Evolutionary conservation across 1,140 invertebrate species (phyloP).

Genomic region (Drosophila lowei): DNA sequence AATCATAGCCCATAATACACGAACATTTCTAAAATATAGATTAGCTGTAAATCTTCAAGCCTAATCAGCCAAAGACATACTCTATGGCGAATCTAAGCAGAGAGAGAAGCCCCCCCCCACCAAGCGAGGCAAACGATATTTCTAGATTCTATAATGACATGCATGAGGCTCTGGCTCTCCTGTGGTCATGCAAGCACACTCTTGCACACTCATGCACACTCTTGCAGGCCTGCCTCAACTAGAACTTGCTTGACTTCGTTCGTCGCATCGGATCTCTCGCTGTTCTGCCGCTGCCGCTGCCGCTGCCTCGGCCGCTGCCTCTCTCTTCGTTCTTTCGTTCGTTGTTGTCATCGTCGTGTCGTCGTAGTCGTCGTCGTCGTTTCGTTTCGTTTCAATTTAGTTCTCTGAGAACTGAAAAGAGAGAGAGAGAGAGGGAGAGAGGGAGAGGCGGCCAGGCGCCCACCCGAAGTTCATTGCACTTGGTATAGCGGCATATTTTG

Average conservation of each 20-base stretch:
- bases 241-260: conserved; percentile 78
- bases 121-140: no score
- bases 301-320: conserved; percentile 14
- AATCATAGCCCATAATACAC: background rate
- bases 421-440: background rate
- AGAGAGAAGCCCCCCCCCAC: no score
- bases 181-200: background rate
- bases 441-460: conserved; percentile 22
- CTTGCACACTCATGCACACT: no score
- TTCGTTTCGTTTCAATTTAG: conserved; percentile 16
- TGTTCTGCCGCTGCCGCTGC: conserved; percentile 12
- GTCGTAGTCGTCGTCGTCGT: conserved; percentile 9
- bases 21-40: conserved; percentile 66
- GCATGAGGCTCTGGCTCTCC: conserved; percentile 20
- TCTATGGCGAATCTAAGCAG: no score
- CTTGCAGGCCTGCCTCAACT: conserved; percentile 61
- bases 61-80: conserved; percentile 56
- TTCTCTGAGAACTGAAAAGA: conserved; percentile 12
- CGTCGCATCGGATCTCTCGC: conserved; percentile 18
- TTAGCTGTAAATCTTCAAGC: conserved; percentile 69
- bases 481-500: conserved; percentile 78
- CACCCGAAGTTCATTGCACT: conserved; percentile 74
- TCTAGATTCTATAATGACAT: conserved; percentile 51
- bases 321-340: conserved; percentile 9
- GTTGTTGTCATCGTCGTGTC: conserved; percentile 21